Base-by-base conservation (phyloP, 2,113 vertebrate genomes). In the Geococcyx californianus region DNA sequence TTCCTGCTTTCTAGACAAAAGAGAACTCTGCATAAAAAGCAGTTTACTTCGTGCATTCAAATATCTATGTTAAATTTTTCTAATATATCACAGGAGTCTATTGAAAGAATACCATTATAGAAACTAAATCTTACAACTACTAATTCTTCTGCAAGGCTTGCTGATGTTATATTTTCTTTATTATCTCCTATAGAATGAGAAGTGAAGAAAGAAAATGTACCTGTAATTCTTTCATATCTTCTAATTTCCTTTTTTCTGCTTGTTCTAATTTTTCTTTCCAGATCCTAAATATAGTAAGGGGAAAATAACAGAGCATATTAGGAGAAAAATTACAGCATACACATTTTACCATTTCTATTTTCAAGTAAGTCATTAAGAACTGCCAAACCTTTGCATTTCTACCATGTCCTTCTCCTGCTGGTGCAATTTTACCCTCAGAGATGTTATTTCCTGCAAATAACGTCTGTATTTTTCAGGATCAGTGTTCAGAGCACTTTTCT, bases 231-330 rank as follows among this genome's bases (percentile, higher is more conserved):
- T 98, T 98, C 52, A 98, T 98, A 92, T 99, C 99, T 89, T 99
- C 98, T 64, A 97, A 97, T 95, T 99, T 99, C 62, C 98, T 98
- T 82, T 98, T 98, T 91, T 99, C 99, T 40, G 99, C 99, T 94
- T 98, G 96, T 70, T 99, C 98, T 73, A 99, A 96, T 94, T 99
- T 99, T 95, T 99, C 98, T 95, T 98, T 99, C 99, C 99, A 99
- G 8, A 97, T 97, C 73, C 99, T 99, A 97, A 75, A 55, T 49
- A 90, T 7, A 70, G 47, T 40, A 47, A 28, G 8, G 47, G 26
- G 10, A 95, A 92, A 89, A 66, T 26, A 84, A 62, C 5, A 54
- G 10, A 85, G 51, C 1, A 16, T 21, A 31, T 83, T 42, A 94
- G 14, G 33, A 78, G 16, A 81, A 90, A 83, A 77, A 51, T 20